Evolutionary conservation across 2,888 invertebrate genomes (phyloP), one percentile per base, ranked within the genome.

Genomic region (Ochropleura plecta): DNA sequence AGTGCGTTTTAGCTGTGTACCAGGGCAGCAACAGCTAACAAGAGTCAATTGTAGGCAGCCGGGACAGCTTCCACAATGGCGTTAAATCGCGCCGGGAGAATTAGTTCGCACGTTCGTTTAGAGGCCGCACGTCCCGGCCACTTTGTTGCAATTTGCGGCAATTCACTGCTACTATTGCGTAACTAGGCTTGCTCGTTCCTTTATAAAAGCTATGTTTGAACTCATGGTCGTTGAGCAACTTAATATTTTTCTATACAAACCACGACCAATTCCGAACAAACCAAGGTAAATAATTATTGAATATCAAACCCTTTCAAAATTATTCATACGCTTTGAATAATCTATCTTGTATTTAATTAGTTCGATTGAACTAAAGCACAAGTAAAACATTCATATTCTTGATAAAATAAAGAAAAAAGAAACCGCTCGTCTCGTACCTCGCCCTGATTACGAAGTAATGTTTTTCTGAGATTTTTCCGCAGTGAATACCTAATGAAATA

Each of bases 81-180:
- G 90, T 90, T 90, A 91, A 93, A 92, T 92, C 90, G 92, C 90
- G 87, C 87, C 88, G 81, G 88, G 91, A 89, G 91, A 92, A 93
- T 93, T 92, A 92, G 90, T 90, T 82, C 78, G 89, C n/a, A n/a
- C n/a, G n/a, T n/a, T n/a, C n/a, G n/a, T n/a, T n/a, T n/a, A 88
- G 89, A 86, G 88, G 86, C 87, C 87, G 87, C 87, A 79, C 90
- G 89, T 86, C 87, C 90, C 86, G 78, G 86, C 90, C 92, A 92
- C 92, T 94, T 93, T 91, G 91, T 91, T 92, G 93, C 93, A 93
- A 94, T 94, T 94, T 93, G 91, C 83, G 87, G 81, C 90, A 91
- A 92, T 93, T 92, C 91, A 86, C 89, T 83, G 81, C 82, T 87
- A 88, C 90, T 88, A 88, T 88, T 85, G 87, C 81, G 80, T 84